phyloP scores from a whole-genome alignment of 2,113 vertebrate species.

The Mus musculus region GRCm39 chr7:112058501-112059000 shows the following conservation, averaged over 20 bases:
- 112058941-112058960: neutral
- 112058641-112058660: slow-evolving; percentile 10
- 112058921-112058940: slow-evolving; percentile 13
- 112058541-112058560: too few species aligned
- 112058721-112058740: too few species aligned
- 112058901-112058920: slow-evolving; percentile 11
- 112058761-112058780: too few species aligned
- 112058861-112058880: neutral
- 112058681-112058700: too few species aligned
- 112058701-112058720: too few species aligned
- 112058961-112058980: neutral
- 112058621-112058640: neutral
- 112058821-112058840: too few species aligned
- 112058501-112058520: slow-evolving; percentile 4
- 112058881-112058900: neutral
- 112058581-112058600: slow-evolving; percentile 5
- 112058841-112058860: slow-evolving; percentile 24
- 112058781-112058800: too few species aligned
- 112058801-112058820: too few species aligned
- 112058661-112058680: too few species aligned
- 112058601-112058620: neutral
- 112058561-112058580: neutral
- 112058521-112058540: slow-evolving; percentile 24
- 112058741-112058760: too few species aligned
- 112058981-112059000: neutral